Percentiles rank a stretch among this genome's conserved stretches.
Conservation (phyloP, 2,113 vertebrate species). For the Thoracochromis brauschi region DNA sequence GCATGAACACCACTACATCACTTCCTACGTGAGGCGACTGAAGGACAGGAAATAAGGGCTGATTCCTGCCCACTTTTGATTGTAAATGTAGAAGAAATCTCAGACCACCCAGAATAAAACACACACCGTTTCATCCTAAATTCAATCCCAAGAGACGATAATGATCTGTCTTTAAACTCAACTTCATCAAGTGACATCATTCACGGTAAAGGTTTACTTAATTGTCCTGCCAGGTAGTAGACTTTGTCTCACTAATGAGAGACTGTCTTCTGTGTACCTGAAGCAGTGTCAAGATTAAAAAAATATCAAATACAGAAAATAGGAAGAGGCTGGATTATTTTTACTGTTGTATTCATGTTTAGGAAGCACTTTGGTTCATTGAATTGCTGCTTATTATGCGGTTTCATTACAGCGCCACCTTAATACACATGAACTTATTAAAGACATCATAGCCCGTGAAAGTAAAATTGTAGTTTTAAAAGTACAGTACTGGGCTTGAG, state of each 20-base stretch:
- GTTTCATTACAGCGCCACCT: neutral
- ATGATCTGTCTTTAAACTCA: neutral
- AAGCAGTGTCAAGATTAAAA: neutral
- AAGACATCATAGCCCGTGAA: neutral
- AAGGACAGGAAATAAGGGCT: constrained; percentile 29
- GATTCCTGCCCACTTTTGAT: constrained; percentile 5
- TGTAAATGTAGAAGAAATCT: constrained; percentile 7
- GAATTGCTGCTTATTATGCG: neutral
- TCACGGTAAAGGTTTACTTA: neutral
- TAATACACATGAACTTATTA: neutral
- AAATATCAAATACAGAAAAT: neutral
- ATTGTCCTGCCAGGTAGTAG: neutral
- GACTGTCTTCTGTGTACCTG: neutral
- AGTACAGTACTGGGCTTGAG: neutral
- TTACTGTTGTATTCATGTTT: neutral
- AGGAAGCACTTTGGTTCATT: neutral
- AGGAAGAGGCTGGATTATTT: neutral
- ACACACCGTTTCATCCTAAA: neutral
- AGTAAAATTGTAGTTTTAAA: neutral
- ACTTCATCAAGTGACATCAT: neutral
- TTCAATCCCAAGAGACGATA: neutral
- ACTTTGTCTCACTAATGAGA: neutral
- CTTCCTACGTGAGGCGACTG: neutral
- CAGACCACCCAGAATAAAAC: constrained; percentile 29
- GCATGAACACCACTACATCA: neutral